phyloP scores from a whole-genome alignment of 2,113 vertebrate genomes.

The Paedocypris sp. region DNA sequence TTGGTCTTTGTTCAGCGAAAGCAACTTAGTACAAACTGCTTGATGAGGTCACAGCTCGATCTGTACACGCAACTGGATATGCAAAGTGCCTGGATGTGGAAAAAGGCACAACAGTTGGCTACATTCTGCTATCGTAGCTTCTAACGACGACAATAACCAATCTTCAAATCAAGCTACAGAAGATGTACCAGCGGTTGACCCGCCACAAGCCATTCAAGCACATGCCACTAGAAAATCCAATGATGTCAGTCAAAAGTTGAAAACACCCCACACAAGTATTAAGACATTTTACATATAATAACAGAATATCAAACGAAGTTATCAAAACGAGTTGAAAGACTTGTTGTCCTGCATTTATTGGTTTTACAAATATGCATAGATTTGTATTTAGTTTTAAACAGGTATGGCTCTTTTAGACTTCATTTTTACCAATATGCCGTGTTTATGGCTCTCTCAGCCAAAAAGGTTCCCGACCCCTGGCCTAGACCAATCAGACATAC shows the following conservation, averaged over 20 bases:
- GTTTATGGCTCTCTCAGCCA: no score
- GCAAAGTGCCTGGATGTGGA: constrained; percentile 1
- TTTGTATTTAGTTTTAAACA: no score
- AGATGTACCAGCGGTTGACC: neutral
- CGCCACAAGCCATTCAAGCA: neutral
- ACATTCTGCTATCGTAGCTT: neutral
- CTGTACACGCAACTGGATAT: constrained; percentile 6
- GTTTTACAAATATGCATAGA: no score
- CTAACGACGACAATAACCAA: neutral
- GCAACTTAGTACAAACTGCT: neutral
- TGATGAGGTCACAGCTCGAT: neutral
- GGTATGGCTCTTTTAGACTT: no score
- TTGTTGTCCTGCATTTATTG: no score
- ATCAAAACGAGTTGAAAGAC: no score
- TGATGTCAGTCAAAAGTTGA: neutral
- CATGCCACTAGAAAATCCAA: neutral
- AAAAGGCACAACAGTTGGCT: constrained; percentile 5
- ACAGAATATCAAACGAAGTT: no score
- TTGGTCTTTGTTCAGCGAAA: neutral
- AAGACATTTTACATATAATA: no score
- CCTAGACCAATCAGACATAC: neutral
- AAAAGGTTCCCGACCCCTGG: neutral
- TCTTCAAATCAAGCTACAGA: neutral
- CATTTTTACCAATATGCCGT: no score
- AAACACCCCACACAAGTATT: neutral